These are phyloP conservation scores for Salvelinus alpinus DNA, from an alignment of 2,113 vertebrate genomes.

Conservation along the genomic window DNA sequence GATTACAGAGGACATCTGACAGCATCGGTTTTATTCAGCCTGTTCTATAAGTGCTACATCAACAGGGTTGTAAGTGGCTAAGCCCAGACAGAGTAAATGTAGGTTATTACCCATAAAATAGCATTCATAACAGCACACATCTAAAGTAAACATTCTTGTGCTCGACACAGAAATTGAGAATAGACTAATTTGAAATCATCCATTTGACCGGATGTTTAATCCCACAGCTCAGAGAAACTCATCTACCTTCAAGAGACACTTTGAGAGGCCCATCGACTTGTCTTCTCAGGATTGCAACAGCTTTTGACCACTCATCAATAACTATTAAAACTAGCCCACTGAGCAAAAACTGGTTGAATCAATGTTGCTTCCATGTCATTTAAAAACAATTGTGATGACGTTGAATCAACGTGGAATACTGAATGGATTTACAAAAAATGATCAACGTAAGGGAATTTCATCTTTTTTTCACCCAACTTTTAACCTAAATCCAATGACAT, in stretches of 20 bases:
- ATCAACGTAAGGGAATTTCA: too few relatives aligned
- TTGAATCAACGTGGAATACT: too few relatives aligned
- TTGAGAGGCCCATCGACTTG: neutral
- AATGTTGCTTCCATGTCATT: too few relatives aligned
- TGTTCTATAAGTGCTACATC: conserved; percentile 15
- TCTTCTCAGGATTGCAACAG: neutral
- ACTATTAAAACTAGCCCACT: neutral
- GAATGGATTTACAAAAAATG: too few relatives aligned
- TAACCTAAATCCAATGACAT: too few relatives aligned
- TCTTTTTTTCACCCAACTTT: too few relatives aligned
- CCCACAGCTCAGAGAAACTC: neutral
- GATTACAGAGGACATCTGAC: neutral
- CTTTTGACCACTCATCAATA: neutral
- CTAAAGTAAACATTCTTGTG: neutral
- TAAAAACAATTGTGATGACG: too few relatives aligned
- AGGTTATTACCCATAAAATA: conserved; percentile 6
- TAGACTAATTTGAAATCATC: neutral
- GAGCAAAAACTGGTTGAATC: too few relatives aligned
- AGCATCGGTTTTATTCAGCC: neutral
- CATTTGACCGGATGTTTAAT: neutral
- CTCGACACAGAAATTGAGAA: neutral
- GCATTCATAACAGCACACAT: neutral
- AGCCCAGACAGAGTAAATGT: neutral
- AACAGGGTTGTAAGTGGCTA: neutral
- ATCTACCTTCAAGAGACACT: neutral